Base-by-base conservation (phyloP, 2,888 invertebrate species). In the Tachystola acroxantha region DNA sequence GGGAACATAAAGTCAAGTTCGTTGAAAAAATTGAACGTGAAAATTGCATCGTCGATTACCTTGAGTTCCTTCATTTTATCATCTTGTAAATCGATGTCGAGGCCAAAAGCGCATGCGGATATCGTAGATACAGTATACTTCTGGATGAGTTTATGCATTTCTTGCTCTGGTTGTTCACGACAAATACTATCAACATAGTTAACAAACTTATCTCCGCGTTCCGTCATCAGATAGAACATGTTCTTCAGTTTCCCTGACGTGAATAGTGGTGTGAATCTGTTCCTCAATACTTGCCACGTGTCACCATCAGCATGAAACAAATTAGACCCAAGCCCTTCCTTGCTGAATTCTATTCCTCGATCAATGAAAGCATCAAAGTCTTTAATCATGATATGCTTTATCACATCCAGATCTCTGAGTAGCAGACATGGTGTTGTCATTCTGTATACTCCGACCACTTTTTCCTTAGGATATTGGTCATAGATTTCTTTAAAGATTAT, bases 171-270 rank as follows among this genome's bases (percentile, higher is more conserved):
- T 1, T 50, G 24, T 2, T 43, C 27, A 1, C 41, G 26, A 5
- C 43, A 39, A 25, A 57, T n/a, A 0, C 34, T 31, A 1, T 44
- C 39, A 0, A 73, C 7, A 27, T 63, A 49, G 0, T 64, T 39
- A 1, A 62, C 13, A 22, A 69, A 68, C 4, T 42, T n/a, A n/a
- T n/a, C n/a, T n/a, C n/a, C n/a, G n/a, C n/a, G n/a, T n/a, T n/a
- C n/a, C n/a, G n/a, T n/a, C 10, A 78, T 43, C 12, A 76, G 34
- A 41, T 64, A 46, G 12, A 69, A 50, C 76, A 78, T 76, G 20
- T 65, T 69, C 39, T 64, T 76, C n/a, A 76, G 43, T 49, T 78
- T 77, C 2, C 68, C 65, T 0, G 75, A 57, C 3, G 73, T 71
- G 34, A 77, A 78, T n/a, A 73, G 45, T 0, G 76, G 72, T 1